Percentiles rank a stretch among this genome's conserved stretches.
Conservation (phyloP, 2,888 invertebrate species). For the Agrochola circellaris region DNA sequence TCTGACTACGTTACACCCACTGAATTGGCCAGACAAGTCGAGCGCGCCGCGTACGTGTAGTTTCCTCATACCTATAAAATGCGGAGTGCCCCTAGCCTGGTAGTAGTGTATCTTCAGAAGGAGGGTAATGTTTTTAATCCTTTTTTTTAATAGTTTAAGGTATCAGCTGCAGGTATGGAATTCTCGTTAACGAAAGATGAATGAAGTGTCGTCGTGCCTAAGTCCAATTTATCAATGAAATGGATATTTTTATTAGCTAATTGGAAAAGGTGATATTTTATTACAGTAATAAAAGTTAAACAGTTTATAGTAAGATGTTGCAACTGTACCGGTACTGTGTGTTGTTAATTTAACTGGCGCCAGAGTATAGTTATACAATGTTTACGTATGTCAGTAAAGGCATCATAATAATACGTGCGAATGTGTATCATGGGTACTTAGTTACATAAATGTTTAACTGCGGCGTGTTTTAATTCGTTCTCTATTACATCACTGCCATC, state of each 20-base stretch:
- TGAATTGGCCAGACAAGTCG: no score
- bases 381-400: conserved; percentile 27
- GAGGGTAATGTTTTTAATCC: not conserved
- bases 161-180: not conserved
- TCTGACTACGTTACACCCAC: no score
- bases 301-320: not conserved
- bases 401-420: conserved; percentile 51
- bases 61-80: no score
- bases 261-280: conserved; percentile 15
- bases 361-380: conserved; percentile 5
- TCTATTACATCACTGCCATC: conserved; percentile 33
- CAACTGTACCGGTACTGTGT: not conserved
- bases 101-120: not conserved
- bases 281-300: conserved; percentile 14
- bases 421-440: conserved; percentile 36
- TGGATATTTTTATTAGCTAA: not conserved
- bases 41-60: no score
- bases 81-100: no score
- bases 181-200: not conserved
- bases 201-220: conserved; percentile 1
- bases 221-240: conserved; percentile 2
- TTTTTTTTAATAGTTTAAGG: not conserved
- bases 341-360: conserved; percentile 5
- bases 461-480: conserved; percentile 38
- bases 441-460: conserved; percentile 36